A percentile compares a stretch with the other conserved stretches of the same genome.
These are phyloP conservation scores for Dissostichus mawsoni DNA, from an alignment of 2,113 vertebrate genomes.

Conservation along the genomic window DNA sequence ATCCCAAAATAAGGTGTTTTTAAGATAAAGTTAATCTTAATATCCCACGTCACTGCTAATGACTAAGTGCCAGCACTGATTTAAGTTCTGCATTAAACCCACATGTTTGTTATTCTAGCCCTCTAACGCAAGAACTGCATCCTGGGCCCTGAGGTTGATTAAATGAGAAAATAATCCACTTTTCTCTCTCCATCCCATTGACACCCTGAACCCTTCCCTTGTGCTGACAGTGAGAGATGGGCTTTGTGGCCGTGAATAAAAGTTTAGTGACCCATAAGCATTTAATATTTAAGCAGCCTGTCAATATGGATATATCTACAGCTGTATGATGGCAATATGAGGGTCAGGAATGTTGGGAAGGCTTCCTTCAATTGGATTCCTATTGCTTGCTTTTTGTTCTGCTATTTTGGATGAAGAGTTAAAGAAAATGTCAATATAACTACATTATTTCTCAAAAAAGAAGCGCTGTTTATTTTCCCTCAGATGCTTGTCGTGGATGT, in stretches of 20 bases:
- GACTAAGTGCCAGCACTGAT: neutral
- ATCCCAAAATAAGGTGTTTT: neutral
- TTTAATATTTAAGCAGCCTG: constrained; percentile 62
- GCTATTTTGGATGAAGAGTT: neutral
- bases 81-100: neutral
- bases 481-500: neutral
- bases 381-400: neutral
- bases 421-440: neutral
- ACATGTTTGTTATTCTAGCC: constrained; percentile 10
- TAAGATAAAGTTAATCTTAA: neutral
- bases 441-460: constrained; percentile 20
- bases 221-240: constrained; percentile 24
- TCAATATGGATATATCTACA: constrained; percentile 53
- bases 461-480: neutral
- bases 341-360: constrained; percentile 28
- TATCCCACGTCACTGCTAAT: neutral
- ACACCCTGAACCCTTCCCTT: constrained; percentile 12
- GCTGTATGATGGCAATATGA: constrained; percentile 34
- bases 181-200: constrained; percentile 1
- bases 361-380: constrained; percentile 19
- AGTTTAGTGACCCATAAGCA: constrained; percentile 38
- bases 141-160: neutral
- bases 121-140: neutral
- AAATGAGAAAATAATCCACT: constrained; percentile 21
- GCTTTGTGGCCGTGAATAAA: constrained; percentile 15